phyloP scores from a whole-genome alignment of 1,140 invertebrate genomes.

The Liolophura sinensis region DNA sequence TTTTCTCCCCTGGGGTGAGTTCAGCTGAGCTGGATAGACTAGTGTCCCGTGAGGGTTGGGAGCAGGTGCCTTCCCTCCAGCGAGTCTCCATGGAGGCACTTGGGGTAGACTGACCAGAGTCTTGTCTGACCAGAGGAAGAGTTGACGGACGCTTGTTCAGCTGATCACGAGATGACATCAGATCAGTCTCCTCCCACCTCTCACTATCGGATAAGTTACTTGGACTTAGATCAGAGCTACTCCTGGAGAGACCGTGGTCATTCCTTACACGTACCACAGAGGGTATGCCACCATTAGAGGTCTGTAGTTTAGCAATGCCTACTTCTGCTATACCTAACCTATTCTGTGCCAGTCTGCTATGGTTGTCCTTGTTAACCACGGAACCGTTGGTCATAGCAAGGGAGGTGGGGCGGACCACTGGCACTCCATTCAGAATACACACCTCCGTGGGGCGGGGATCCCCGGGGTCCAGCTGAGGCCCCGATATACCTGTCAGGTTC shows the following conservation, averaged over 20 bases:
- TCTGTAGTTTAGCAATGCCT: constrained; percentile 36
- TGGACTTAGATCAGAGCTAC: constrained; percentile 38
- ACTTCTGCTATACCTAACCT: constrained; percentile 36
- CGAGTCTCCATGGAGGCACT: constrained; percentile 4
- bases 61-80: constrained; percentile 8
- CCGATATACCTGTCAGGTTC: background rate
- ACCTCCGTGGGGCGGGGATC: constrained; percentile 23
- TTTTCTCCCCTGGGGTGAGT: constrained; percentile 66
- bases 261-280: constrained; percentile 22
- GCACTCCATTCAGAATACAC: constrained; percentile 28
- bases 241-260: constrained; percentile 30
- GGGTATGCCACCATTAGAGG: constrained; percentile 19
- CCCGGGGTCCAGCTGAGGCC: background rate
- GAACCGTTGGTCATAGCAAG: constrained; percentile 12
- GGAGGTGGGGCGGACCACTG: constrained; percentile 27
- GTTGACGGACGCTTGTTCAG: background rate
- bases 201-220: constrained; percentile 21
- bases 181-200: constrained; percentile 15
- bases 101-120: background rate
- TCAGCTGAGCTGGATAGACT: constrained; percentile 54
- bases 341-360: constrained; percentile 20
- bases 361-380: constrained; percentile 7
- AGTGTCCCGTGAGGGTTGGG: constrained; percentile 50
- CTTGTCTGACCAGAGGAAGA: background rate
- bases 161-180: constrained; percentile 8